Evolutionary conservation across 2,888 invertebrate species (phyloP).

Genomic region (Cataglyphis albicans): DNA sequence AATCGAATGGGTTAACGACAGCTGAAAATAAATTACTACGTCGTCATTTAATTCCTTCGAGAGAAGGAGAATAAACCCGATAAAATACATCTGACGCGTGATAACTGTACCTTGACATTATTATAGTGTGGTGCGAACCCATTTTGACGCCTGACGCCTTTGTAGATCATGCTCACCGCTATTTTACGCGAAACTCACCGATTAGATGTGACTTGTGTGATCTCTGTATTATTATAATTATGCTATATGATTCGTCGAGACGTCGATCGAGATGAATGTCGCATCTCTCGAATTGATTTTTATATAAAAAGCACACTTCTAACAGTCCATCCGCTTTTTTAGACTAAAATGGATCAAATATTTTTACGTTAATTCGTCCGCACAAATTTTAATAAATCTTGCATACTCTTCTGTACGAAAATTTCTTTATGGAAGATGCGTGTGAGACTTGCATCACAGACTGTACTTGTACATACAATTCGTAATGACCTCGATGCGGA

Average conservation of each 20-base stretch:
- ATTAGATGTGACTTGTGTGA: conserved; percentile 7
- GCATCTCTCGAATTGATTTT: background rate
- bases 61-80: conserved; percentile 58
- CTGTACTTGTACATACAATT: conserved; percentile 77
- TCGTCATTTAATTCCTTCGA: conserved; percentile 20
- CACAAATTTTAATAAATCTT: background rate
- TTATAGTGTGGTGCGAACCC: conserved; percentile 62
- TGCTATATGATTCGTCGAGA: background rate
- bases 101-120: conserved; percentile 76
- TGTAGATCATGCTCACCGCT: conserved; percentile 30
- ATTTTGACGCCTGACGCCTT: conserved; percentile 49
- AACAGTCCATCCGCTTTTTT: background rate
- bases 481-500: conserved; percentile 85
- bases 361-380: background rate
- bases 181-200: background rate
- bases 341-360: background rate
- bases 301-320: background rate
- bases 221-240: background rate
- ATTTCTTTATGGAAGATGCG: conserved; percentile 23
- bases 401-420: background rate
- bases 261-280: background rate
- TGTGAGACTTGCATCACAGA: conserved; percentile 62
- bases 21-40: background rate
- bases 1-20: conserved; percentile 1
- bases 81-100: conserved; percentile 59